Conservation (phyloP, 1,140 invertebrate species). For the Pseudachorutes palmiensis region DNA sequence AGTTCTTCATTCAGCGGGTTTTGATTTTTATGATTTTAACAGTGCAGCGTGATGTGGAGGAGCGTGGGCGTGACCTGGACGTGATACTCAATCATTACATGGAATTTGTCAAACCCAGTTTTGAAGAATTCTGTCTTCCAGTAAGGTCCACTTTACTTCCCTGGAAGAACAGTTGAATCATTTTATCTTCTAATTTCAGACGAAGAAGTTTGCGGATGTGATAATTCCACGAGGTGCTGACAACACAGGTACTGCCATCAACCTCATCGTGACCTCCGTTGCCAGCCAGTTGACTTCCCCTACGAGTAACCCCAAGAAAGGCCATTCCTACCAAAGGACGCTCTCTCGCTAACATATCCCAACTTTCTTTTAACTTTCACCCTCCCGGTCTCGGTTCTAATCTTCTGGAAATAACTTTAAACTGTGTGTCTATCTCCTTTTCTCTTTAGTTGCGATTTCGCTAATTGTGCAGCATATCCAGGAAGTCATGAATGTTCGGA, state of each 20-base stretch:
- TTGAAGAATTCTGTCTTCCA: conserved; percentile 98
- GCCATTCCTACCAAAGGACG: too few relatives aligned
- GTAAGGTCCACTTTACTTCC: conserved; percentile 48
- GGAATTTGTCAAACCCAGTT: conserved; percentile 95
- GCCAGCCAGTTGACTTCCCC: too few relatives aligned
- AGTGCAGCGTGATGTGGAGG: conserved; percentile 91
- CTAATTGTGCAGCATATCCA: conserved; percentile 30
- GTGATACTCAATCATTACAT: conserved; percentile 94
- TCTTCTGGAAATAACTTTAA: too few relatives aligned
- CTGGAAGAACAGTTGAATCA: neutral
- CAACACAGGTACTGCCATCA: conserved; percentile 63
- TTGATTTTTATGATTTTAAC: conserved; percentile 28
- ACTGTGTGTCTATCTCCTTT: too few relatives aligned
- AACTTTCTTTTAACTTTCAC: too few relatives aligned
- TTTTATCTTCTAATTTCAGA: conserved; percentile 50
- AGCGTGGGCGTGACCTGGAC: conserved; percentile 85
- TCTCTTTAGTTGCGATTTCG: conserved; percentile 24
- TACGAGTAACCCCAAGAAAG: too few relatives aligned
- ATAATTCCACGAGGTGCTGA: conserved; percentile 96
- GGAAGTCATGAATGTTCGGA: conserved; percentile 19
- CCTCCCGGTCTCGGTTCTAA: too few relatives aligned
- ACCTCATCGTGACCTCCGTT: neutral
- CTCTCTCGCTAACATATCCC: too few relatives aligned
- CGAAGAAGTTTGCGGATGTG: conserved; percentile 99
- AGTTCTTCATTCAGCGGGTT: conserved; percentile 12